Conservation (phyloP, 2,797 vertebrate species). For the Synaphobranchus kaupii region DNA sequence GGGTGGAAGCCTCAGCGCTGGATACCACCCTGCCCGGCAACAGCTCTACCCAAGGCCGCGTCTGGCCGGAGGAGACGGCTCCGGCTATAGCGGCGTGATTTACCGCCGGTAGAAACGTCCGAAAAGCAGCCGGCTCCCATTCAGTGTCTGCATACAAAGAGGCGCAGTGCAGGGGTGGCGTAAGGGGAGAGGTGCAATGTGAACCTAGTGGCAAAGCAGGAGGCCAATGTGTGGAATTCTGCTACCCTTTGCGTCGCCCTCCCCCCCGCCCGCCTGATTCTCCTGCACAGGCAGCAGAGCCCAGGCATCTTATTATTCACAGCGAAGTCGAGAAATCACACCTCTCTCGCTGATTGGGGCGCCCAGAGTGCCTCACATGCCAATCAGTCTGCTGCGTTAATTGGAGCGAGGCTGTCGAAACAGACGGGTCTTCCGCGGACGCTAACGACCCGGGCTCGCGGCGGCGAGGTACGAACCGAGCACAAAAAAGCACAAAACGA, state of each 20-base stretch:
- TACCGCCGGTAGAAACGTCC: neutral
- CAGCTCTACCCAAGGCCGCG: neutral
- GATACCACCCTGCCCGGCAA: neutral
- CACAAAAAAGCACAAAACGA: neutral
- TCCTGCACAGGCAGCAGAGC: constrained; percentile 56
- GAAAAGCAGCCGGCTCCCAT: neutral
- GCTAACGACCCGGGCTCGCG: neutral
- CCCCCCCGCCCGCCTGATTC: neutral
- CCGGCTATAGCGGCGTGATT: neutral
- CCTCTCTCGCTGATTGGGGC: constrained; percentile 66
- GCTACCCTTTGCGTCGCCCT: neutral
- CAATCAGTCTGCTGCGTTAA: constrained; percentile 76
- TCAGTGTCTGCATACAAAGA: constrained; percentile 10
- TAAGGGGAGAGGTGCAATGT: neutral
- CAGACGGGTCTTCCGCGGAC: constrained; percentile 56
- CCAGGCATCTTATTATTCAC: constrained; percentile 70
- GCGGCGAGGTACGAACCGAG: neutral
- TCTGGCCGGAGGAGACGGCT: neutral
- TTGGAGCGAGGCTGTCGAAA: constrained; percentile 64
- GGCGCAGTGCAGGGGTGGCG: neutral
- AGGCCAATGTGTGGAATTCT: constrained; percentile 55
- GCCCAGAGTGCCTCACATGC: constrained; percentile 59
- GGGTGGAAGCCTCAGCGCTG: neutral
- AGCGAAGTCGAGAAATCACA: constrained; percentile 69
- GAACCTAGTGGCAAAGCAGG: neutral